Evolutionary conservation across 2,888 invertebrate genomes (phyloP).

Genomic region (Ormyrus rosae): DNA sequence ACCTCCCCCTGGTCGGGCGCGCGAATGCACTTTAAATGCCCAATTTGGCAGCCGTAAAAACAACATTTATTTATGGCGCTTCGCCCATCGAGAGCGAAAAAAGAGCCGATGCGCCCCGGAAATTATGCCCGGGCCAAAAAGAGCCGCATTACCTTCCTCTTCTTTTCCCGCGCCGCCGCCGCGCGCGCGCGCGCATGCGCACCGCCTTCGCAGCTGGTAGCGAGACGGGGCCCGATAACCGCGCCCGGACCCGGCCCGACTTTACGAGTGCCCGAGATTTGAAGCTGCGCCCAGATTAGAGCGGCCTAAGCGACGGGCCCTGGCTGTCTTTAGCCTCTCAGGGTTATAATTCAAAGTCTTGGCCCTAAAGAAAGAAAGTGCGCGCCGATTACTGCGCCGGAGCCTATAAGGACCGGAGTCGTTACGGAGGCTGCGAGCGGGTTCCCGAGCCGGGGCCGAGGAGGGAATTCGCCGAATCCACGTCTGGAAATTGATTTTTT

Average conservation of each 20-base stretch:
- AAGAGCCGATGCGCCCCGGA: conserved; percentile 63
- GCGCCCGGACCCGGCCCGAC: neutral
- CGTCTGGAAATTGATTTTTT: conserved; percentile 38
- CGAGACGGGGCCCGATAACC: conserved; percentile 15
- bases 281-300: conserved; percentile 46
- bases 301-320: conserved; percentile 36
- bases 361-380: neutral
- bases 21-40: conserved; percentile 73
- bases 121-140: conserved; percentile 67
- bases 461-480: neutral
- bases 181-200: neutral
- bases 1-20: neutral
- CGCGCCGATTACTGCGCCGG: conserved; percentile 10
- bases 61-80: conserved; percentile 75
- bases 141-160: conserved; percentile 63
- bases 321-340: neutral
- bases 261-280: conserved; percentile 21
- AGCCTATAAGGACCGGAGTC: neutral
- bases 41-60: conserved; percentile 75
- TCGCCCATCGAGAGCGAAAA: conserved; percentile 66
- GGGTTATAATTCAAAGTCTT: conserved; percentile 51
- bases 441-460: neutral
- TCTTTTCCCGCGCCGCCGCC: conserved; percentile 32
- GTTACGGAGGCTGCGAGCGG: conserved; percentile 10
- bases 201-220: conserved; percentile 23